Evolutionary conservation across 2,113 vertebrate genomes (phyloP).

Genomic region (Percina caprodes): DNA sequence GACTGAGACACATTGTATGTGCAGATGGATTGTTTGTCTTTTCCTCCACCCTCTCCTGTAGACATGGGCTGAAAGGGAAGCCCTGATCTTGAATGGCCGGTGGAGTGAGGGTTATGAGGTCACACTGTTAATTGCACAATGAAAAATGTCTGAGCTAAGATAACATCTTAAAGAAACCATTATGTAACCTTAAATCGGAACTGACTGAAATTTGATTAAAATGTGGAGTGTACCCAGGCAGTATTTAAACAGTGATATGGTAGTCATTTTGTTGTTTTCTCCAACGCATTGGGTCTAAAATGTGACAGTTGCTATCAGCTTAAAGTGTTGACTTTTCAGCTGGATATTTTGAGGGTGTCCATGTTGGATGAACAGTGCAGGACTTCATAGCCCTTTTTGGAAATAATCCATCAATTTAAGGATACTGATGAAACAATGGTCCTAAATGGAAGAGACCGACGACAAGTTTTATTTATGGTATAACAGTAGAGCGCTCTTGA

Average conservation of each 20-base stretch:
- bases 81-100: slow-evolving; percentile 53
- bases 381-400: not conserved
- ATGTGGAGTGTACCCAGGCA: not conserved
- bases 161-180: slow-evolving; percentile 56
- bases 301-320: not conserved
- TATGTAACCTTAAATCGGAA: slow-evolving; percentile 51
- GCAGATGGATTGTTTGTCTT: slow-evolving; percentile 71
- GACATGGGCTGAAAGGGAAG: slow-evolving; percentile 67
- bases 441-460: slow-evolving; percentile 9
- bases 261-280: not conserved
- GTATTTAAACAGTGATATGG: not conserved
- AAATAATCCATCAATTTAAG: slow-evolving; percentile 28
- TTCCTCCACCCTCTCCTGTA: slow-evolving; percentile 71
- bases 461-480: slow-evolving; percentile 6
- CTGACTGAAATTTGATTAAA: slow-evolving; percentile 21
- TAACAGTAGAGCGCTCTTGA: slow-evolving; percentile 8
- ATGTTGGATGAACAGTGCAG: slow-evolving; percentile 8
- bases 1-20: slow-evolving; percentile 52
- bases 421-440: not conserved
- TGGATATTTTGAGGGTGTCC: slow-evolving; percentile 10
- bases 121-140: slow-evolving; percentile 72
- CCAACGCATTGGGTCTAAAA: not conserved
- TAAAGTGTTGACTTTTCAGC: slow-evolving; percentile 7
- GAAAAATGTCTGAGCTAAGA: slow-evolving; percentile 65
- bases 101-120: slow-evolving; percentile 64